Evolutionary conservation across 2,113 vertebrate genomes (phyloP).

Genomic region (Heliornis fulica): DNA sequence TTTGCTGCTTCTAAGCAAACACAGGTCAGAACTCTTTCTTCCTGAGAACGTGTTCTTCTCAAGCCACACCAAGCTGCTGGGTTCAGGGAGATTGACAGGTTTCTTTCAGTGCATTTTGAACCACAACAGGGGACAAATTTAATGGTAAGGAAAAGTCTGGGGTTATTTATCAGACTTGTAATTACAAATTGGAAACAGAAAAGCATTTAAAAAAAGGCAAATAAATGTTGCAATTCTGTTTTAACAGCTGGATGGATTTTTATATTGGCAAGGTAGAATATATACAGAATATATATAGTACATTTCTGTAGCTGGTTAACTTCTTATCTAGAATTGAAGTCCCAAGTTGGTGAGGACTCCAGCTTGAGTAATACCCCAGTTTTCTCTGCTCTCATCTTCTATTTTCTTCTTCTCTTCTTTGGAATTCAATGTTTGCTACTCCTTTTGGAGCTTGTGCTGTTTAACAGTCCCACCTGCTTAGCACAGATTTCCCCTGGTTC

Average conservation of each 20-base stretch:
- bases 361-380: background rate
- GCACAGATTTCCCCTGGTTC: background rate
- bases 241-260: background rate
- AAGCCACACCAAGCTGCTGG: rapidly evolving
- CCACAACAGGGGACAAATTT: background rate
- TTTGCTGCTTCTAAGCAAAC: background rate
- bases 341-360: rapidly evolving
- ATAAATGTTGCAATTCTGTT: background rate
- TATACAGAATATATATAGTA: background rate
- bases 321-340: background rate
- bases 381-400: background rate
- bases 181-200: slow-evolving; percentile 16
- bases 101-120: background rate
- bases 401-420: background rate
- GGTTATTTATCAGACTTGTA: background rate
- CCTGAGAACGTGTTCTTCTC: background rate
- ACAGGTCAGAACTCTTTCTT: background rate
- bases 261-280: background rate
- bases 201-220: background rate
- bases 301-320: background rate
- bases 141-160: background rate
- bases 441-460: background rate
- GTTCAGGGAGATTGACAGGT: background rate
- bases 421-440: background rate
- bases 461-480: background rate